Evolutionary conservation across 2,797 vertebrate genomes (phyloP).

Genomic region (Botia kubotai): DNA sequence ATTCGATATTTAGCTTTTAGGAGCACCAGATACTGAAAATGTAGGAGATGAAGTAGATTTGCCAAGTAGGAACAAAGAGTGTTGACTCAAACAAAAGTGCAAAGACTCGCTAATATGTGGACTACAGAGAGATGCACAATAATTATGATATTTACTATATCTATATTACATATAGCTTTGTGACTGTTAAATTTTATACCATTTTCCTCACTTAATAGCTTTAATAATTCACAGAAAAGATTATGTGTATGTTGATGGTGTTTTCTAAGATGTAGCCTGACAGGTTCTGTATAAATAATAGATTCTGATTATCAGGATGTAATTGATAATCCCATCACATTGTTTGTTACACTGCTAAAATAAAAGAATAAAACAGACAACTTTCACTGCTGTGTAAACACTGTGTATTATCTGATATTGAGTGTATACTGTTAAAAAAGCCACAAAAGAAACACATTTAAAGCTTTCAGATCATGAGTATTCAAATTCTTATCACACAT

Average conservation of each 20-base stretch:
- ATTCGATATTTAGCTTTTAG: no score
- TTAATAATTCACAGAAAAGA: neutral
- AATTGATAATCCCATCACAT: neutral
- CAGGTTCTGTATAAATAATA: neutral
- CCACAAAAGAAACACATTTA: neutral
- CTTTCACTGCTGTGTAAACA: slow-evolving; percentile 40
- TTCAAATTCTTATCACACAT: neutral
- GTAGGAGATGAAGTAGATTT: no score
- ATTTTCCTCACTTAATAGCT: neutral
- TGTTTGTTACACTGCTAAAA: neutral
- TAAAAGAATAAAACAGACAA: slow-evolving; percentile 24
- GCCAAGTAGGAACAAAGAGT: no score
- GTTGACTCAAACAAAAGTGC: no score
- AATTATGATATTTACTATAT: neutral
- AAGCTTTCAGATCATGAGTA: slow-evolving; percentile 14
- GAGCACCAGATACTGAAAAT: no score
- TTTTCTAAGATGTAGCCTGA: neutral
- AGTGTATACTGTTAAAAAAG: slow-evolving; percentile 6
- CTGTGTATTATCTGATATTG: slow-evolving; percentile 15
- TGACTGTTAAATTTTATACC: no score
- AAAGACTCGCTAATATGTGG: no score
- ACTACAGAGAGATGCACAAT: no score
- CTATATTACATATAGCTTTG: neutral
- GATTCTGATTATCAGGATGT: slow-evolving; percentile 3
- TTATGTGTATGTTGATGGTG: neutral